phyloP scores from a whole-genome alignment of 2,888 invertebrate species.

The Lithodes maja region DNA sequence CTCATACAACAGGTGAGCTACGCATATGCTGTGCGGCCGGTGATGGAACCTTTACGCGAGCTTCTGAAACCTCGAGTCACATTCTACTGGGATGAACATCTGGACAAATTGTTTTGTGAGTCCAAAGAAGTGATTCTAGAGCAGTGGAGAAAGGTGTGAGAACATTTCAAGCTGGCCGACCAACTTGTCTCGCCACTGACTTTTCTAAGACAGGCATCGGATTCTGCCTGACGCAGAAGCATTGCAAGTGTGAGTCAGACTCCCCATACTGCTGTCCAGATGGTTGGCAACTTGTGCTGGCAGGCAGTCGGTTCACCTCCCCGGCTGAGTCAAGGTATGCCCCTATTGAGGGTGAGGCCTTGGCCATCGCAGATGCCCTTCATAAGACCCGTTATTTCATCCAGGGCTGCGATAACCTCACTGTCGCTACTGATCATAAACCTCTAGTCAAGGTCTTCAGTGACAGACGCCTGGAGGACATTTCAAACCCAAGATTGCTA shows the following conservation, averaged over 20 bases:
- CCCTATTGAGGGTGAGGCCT: conserved; percentile 36
- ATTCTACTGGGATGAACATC: no score
- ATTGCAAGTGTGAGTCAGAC: conserved; percentile 29
- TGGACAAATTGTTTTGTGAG: no score
- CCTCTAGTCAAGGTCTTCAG: conserved; percentile 29
- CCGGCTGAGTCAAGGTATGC: conserved; percentile 34
- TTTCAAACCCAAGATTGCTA: conserved; percentile 21
- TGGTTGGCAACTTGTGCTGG: conserved; percentile 28
- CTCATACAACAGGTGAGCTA: no score
- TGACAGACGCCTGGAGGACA: not conserved
- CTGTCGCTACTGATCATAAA: conserved; percentile 37
- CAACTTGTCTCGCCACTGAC: no score
- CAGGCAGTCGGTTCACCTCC: conserved; percentile 34
- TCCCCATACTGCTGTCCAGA: conserved; percentile 40
- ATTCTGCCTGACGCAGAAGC: conserved; percentile 46
- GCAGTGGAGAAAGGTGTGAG: no score
- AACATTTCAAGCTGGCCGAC: no score
- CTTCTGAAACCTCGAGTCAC: no score
- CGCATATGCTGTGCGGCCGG: no score
- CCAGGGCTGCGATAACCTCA: conserved; percentile 34
- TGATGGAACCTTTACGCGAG: no score
- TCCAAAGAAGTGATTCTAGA: no score
- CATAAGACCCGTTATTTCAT: conserved; percentile 32
- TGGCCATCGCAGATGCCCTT: conserved; percentile 34
- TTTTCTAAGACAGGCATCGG: no score